Conservation (phyloP, 1,140 invertebrate species). For the Drosophila novamexicana region DNA sequence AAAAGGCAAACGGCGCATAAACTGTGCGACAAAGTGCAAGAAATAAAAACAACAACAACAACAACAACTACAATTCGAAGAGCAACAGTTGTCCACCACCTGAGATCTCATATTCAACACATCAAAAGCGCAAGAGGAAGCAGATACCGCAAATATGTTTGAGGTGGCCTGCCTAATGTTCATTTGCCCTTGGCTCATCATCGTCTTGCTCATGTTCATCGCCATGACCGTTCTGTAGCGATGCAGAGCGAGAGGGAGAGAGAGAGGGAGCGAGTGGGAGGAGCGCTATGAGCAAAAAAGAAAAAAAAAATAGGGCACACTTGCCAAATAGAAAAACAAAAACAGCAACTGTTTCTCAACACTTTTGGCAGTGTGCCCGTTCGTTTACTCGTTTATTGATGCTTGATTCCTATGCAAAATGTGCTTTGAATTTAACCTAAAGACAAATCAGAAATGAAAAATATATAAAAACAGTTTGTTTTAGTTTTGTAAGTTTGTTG, state of each 20-base stretch:
- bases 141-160: conserved; percentile 57
- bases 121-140: conserved; percentile 15
- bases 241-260: neutral
- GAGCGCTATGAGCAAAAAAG: neutral
- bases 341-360: conserved; percentile 55
- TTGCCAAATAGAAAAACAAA: conserved; percentile 26
- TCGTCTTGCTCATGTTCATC: conserved; percentile 79
- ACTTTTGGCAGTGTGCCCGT: conserved; percentile 61
- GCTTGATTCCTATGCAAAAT: conserved; percentile 60
- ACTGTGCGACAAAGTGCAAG: conserved; percentile 14
- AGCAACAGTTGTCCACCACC: conserved; percentile 33
- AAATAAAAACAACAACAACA: conserved; percentile 8
- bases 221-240: conserved; percentile 69
- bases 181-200: conserved; percentile 79
- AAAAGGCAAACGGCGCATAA: conserved; percentile 24
- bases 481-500: conserved; percentile 15
- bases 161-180: conserved; percentile 82
- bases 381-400: conserved; percentile 20
- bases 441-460: conserved; percentile 10
- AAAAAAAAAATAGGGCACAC: conserved; percentile 64
- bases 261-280: neutral
- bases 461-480: conserved; percentile 1
- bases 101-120: conserved; percentile 18
- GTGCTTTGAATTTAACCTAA: conserved; percentile 43
- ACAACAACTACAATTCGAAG: neutral